Evolutionary conservation across 2,797 vertebrate species (phyloP), one percentile per base, ranked within the genome.

Genomic region (Platalea minor): DNA sequence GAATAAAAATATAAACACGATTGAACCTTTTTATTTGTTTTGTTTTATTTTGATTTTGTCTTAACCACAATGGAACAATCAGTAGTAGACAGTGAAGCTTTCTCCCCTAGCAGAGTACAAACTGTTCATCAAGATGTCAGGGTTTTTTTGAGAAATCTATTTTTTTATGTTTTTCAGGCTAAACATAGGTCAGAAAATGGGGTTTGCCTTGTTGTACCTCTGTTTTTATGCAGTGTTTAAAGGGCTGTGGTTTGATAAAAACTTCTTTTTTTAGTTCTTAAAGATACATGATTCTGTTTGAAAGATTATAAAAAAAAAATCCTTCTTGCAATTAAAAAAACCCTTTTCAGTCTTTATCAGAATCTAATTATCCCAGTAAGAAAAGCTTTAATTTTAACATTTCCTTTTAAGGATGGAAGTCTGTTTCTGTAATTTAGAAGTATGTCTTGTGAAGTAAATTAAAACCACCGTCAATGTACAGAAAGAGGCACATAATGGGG

Each of bases 351-450:
- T 53, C 69, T 89, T 73, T 80, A 74, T 64, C 56, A 84, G 56
- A 70, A 77, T 69, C 83, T 84, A 91, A 96, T 88, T 61, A 92
- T 61, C 59, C n/a, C 73, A 84, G 35, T 59, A 89, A 89, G 63
- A 82, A 85, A 92, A 93, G 24, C 23, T 84, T 93, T 91, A 43
- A 89, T 96, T 94, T 92, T 78, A 85, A 72, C 37, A 84, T 83
- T 68, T 91, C 21, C 46, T 85, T 92, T 96, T 89, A 76, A 46
- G 82, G 68, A 29, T 77, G 29, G 29, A 61, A 75, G 14, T 41
- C 51, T 88, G 29, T 53, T 82, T 92, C 69, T 77, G 16, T 89
- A 73, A 89, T 91, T 84, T 70, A 48, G 33, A 88, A 89, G 18
- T 70, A 19, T 59, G 10, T 29, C 39, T 69, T 64, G 7, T 48